These are phyloP conservation scores for Nibea coibor DNA, from an alignment of 2,113 vertebrate species.

Conservation along the genomic window DNA sequence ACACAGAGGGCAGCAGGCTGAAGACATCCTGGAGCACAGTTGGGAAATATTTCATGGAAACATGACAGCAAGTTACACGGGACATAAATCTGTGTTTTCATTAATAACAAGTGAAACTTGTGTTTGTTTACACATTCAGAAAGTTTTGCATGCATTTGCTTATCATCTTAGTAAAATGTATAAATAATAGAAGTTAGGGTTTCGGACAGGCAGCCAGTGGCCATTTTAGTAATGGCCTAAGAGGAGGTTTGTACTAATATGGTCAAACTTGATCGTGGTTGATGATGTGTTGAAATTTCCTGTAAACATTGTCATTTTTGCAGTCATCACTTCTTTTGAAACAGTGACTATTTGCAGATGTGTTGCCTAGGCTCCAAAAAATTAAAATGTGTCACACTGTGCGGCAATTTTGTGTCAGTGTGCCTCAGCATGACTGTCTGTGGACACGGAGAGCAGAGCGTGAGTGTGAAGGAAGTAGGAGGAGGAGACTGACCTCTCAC, in stretches of 20 bases:
- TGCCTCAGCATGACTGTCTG: not conserved
- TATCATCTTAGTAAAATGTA: not conserved
- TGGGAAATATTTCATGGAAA: slow-evolving; percentile 49
- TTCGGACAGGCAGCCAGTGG: not conserved
- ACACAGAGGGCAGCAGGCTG: slow-evolving; percentile 35
- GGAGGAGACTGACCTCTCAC: not conserved
- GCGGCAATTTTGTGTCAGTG: not conserved
- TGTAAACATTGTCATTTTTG: not conserved
- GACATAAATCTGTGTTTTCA: slow-evolving; percentile 46
- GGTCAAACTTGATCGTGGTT: not conserved
- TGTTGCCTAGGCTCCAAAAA: not conserved
- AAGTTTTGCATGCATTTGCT: not conserved
- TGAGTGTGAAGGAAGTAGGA: not conserved
- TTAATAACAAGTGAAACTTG: not conserved
- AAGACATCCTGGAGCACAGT: slow-evolving; percentile 29
- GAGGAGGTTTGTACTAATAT: not conserved
- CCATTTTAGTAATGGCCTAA: not conserved
- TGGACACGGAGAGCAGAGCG: not conserved
- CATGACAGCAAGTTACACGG: slow-evolving; percentile 12
- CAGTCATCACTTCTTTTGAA: not conserved
- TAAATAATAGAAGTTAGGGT: not conserved
- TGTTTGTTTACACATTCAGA: not conserved
- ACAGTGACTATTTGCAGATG: not conserved
- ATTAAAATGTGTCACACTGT: not conserved
- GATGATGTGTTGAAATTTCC: not conserved